Evolutionary conservation across 2,888 invertebrate species (phyloP).

Genomic region (Cartodere bifasciata): DNA sequence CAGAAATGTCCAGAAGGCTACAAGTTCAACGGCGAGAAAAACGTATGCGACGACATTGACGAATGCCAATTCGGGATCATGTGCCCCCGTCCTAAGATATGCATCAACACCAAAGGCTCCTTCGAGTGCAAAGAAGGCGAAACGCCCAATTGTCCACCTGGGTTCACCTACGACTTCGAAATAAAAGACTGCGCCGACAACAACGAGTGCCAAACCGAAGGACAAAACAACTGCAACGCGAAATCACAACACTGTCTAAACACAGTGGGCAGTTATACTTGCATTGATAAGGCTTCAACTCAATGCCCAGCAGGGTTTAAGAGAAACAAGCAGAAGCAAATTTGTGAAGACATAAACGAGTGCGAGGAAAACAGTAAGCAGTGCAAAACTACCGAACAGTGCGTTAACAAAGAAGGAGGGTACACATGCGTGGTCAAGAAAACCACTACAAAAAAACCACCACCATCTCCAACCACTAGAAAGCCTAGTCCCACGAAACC

Average conservation of each 20-base stretch:
- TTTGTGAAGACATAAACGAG: slow-evolving; percentile 59
- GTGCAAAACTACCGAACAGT: slow-evolving; percentile 45
- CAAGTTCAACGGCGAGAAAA: slow-evolving; percentile 40
- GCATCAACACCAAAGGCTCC: slow-evolving; percentile 32
- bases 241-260: slow-evolving; percentile 58
- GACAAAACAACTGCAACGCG: slow-evolving; percentile 50
- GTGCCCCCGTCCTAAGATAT: slow-evolving; percentile 28
- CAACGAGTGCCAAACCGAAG: slow-evolving; percentile 58
- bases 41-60: slow-evolving; percentile 41
- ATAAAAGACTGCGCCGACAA: slow-evolving; percentile 40
- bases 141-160: slow-evolving; percentile 28
- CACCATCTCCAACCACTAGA: slow-evolving; percentile 12
- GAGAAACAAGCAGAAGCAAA: slow-evolving; percentile 31
- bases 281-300: slow-evolving; percentile 51
- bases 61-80: slow-evolving; percentile 30
- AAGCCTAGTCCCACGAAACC: slow-evolving; percentile 10
- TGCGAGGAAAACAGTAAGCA: slow-evolving; percentile 49
- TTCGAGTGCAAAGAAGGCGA: slow-evolving; percentile 28
- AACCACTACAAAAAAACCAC: slow-evolving; percentile 5
- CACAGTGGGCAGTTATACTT: slow-evolving; percentile 56
- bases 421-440: slow-evolving; percentile 45
- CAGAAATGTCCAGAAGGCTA: slow-evolving; percentile 43
- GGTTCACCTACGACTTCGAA: slow-evolving; percentile 29
- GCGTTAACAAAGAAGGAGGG: slow-evolving; percentile 54
- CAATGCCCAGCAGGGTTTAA: slow-evolving; percentile 52